These are phyloP conservation scores for Magallana angulata DNA, from an alignment of 1,140 invertebrate species.

Conservation along the genomic window DNA sequence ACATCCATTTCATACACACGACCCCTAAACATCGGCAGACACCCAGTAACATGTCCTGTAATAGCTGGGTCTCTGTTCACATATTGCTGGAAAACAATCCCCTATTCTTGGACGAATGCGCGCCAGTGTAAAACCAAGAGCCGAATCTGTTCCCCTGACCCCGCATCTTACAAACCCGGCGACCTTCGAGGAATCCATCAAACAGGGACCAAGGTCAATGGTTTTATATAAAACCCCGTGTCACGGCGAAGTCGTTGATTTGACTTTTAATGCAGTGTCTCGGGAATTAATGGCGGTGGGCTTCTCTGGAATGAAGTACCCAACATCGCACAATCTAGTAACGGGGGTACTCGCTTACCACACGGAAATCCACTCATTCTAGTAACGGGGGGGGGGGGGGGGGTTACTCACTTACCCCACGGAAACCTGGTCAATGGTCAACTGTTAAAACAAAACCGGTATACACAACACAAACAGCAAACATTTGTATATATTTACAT, in stretches of 20 bases:
- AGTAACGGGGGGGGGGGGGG: too few relatives aligned
- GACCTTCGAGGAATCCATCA: slow-evolving; percentile 23
- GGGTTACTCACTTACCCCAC: too few relatives aligned
- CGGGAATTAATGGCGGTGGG: too few relatives aligned
- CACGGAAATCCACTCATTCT: too few relatives aligned
- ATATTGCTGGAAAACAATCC: background rate
- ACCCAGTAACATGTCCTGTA: background rate
- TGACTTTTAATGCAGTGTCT: too few relatives aligned
- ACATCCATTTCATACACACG: slow-evolving; percentile 12
- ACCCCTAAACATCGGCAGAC: background rate
- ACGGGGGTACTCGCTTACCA: too few relatives aligned
- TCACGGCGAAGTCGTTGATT: background rate
- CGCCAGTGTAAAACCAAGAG: background rate
- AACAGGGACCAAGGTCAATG: background rate
- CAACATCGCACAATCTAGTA: too few relatives aligned
- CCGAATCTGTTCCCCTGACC: slow-evolving; percentile 24
- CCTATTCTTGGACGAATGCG: background rate
- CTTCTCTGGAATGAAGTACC: too few relatives aligned
- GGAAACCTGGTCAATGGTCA: too few relatives aligned
- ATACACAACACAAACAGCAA: too few relatives aligned
- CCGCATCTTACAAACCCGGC: background rate
- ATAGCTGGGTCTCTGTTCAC: background rate
- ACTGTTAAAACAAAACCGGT: too few relatives aligned
- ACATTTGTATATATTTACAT: too few relatives aligned
- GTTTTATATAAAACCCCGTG: slow-evolving; percentile 18